Evolutionary conservation across 2,888 invertebrate species (phyloP).

Genomic region (Chymomyza amoena): DNA sequence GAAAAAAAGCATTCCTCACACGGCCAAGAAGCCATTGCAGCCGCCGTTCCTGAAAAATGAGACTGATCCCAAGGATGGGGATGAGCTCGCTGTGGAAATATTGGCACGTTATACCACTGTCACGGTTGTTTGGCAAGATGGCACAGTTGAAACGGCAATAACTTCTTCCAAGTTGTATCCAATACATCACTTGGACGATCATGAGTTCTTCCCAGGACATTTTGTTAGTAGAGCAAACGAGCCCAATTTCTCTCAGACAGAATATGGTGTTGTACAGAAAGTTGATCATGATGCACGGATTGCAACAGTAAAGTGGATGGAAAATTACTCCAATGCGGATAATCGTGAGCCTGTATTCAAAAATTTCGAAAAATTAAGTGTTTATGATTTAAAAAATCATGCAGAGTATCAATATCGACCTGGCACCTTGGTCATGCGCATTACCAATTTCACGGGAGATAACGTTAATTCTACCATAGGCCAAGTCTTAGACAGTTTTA

Average conservation of each 20-base stretch:
- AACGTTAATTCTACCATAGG: constrained; percentile 89
- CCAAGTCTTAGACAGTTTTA: constrained; percentile 93
- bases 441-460: constrained; percentile 88
- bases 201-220: constrained; percentile 95
- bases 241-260: constrained; percentile 81
- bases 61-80: constrained; percentile 80
- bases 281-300: constrained; percentile 94
- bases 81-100: constrained; percentile 89
- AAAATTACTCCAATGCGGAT: constrained; percentile 86
- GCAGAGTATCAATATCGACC: constrained; percentile 96
- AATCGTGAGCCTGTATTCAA: constrained; percentile 86
- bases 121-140: constrained; percentile 91
- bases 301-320: constrained; percentile 93
- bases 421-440: constrained; percentile 92
- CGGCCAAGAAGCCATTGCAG: constrained; percentile 40
- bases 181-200: constrained; percentile 96
- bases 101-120: constrained; percentile 88
- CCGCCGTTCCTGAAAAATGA: constrained; percentile 36
- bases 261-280: constrained; percentile 94
- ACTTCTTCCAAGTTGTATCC: constrained; percentile 94
- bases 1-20: constrained; percentile 34
- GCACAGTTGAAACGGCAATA: constrained; percentile 91
- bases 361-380: constrained; percentile 91
- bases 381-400: constrained; percentile 97
- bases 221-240: constrained; percentile 90